Evolutionary conservation across 2,888 invertebrate species (phyloP).

Genomic region (Barypeithes pellucidus): DNA sequence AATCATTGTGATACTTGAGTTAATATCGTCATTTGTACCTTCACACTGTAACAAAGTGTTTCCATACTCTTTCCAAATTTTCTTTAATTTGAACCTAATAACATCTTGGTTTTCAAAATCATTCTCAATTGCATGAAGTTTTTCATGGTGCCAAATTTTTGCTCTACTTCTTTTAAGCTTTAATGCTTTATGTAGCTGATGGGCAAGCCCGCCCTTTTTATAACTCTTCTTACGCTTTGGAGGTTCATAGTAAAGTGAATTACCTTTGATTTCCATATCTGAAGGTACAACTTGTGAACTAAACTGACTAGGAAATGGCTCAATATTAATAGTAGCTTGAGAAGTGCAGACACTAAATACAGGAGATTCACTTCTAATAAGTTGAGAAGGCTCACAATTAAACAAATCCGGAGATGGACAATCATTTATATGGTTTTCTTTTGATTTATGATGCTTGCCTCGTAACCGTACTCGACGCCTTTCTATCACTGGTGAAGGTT

Average conservation of each 20-base stretch:
- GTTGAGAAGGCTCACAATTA: conserved; percentile 33
- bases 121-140: conserved; percentile 70
- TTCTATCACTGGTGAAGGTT: conserved; percentile 58
- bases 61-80: conserved; percentile 61
- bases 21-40: background rate
- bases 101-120: conserved; percentile 61
- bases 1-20: background rate
- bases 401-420: conserved; percentile 51
- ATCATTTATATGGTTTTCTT: background rate
- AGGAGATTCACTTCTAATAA: conserved; percentile 53
- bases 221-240: conserved; percentile 64
- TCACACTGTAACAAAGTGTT: conserved; percentile 54
- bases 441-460: background rate
- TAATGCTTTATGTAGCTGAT: conserved; percentile 69
- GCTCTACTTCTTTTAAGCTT: conserved; percentile 71
- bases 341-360: conserved; percentile 23
- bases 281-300: conserved; percentile 51
- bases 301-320: conserved; percentile 56
- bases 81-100: conserved; percentile 57
- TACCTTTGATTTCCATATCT: conserved; percentile 29
- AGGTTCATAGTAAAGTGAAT: conserved; percentile 57
- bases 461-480: conserved; percentile 39
- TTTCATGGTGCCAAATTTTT: conserved; percentile 75
- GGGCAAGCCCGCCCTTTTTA: conserved; percentile 72
- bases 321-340: conserved; percentile 49